These are phyloP conservation scores for Petrocephalus zakoni DNA, from an alignment of 2,113 vertebrate genomes.

Conservation along the genomic window DNA sequence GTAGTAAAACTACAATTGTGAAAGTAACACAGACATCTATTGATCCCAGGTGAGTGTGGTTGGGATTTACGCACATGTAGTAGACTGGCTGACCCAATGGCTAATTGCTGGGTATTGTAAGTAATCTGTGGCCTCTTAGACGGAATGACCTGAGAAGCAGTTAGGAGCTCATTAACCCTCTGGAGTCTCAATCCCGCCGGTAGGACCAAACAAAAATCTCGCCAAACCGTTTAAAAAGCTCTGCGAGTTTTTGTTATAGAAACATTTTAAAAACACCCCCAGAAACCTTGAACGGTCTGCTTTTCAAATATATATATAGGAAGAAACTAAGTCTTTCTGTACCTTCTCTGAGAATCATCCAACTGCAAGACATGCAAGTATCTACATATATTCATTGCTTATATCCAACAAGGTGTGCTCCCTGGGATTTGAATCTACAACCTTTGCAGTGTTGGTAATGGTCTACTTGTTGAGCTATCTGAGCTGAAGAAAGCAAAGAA, in stretches of 20 bases:
- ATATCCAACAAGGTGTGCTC: background rate
- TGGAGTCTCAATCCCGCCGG: too few species aligned
- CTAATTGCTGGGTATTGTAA: background rate
- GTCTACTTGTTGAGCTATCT: background rate
- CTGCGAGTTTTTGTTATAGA: too few species aligned
- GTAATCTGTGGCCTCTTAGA: background rate
- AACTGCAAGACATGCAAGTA: background rate
- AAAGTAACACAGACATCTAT: background rate
- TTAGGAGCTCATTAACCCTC: background rate
- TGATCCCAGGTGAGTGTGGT: background rate
- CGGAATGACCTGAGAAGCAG: background rate
- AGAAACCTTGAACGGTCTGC: too few species aligned
- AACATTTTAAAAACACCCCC: too few species aligned
- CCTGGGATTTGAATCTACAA: background rate
- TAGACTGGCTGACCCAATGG: background rate
- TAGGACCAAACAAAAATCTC: too few species aligned
- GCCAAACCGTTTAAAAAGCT: too few species aligned
- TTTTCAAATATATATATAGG: too few species aligned
- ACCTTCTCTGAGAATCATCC: background rate
- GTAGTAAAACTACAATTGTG: background rate
- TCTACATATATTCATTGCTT: background rate
- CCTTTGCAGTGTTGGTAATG: background rate
- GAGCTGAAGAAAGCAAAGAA: background rate
- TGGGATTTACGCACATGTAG: background rate
- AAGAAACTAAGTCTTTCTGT: background rate